Evolutionary conservation across 2,113 vertebrate species (phyloP).

Genomic region (Drymodes brunneopygia): DNA sequence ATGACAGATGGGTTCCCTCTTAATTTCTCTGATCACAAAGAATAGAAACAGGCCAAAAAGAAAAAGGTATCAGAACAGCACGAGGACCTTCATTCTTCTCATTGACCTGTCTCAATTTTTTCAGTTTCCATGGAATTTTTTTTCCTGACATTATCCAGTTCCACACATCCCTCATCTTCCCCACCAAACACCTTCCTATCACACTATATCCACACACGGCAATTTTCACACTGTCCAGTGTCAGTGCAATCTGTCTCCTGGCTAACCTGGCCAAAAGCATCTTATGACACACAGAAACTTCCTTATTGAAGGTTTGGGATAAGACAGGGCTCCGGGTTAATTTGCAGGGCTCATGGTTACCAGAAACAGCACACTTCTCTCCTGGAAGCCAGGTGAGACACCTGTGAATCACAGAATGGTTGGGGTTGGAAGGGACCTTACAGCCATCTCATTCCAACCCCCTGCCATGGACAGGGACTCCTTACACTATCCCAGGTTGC

Average conservation of each 20-base stretch:
- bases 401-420: not conserved
- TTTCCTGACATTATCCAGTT: not conserved
- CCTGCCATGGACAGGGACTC: not conserved
- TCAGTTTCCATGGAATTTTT: not conserved
- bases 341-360: not conserved
- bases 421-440: not conserved
- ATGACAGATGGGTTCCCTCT: not conserved
- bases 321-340: rapidly evolving
- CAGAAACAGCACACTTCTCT: not conserved
- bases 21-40: not conserved
- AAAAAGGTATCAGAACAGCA: not conserved
- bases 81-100: not conserved
- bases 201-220: rapidly evolving
- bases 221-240: rapidly evolving
- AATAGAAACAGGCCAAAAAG: rapidly evolving
- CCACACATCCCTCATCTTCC: not conserved
- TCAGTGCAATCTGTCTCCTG: not conserved
- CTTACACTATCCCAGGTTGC: not conserved
- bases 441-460: not conserved
- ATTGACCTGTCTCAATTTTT: not conserved
- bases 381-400: not conserved
- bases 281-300: not conserved
- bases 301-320: too few species aligned
- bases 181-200: not conserved
- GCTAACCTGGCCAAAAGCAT: not conserved